phyloP scores from a whole-genome alignment of 2,113 vertebrate genomes.

The Meleagris gallopavo region DNA sequence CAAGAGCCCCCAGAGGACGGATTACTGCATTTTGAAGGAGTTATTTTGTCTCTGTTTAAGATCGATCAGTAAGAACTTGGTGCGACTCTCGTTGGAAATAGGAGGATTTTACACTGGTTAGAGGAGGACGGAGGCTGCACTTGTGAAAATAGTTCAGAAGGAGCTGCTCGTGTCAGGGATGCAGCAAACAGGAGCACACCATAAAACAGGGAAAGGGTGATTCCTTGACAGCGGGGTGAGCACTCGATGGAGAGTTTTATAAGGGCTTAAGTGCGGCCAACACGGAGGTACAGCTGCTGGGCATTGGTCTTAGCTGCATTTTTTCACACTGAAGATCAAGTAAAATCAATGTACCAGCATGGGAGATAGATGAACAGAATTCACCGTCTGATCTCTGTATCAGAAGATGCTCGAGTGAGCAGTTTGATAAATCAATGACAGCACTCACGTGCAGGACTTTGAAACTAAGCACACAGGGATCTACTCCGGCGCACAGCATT shows the following conservation, averaged over 20 bases:
- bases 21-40: not conserved
- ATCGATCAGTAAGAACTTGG: not conserved
- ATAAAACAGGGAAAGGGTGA: fast-evolving
- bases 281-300: not conserved
- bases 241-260: too few species aligned
- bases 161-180: fast-evolving
- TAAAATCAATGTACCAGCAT: not conserved
- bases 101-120: not conserved
- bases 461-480: fast-evolving
- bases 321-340: not conserved
- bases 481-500: fast-evolving
- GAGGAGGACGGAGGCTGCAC: not conserved
- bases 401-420: not conserved
- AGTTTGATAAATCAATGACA: not conserved
- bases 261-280: not conserved
- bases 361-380: not conserved
- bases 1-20: not conserved
- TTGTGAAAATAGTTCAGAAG: not conserved
- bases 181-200: not conserved
- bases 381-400: fast-evolving
- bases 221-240: not conserved
- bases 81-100: not conserved
- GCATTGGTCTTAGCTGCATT: fast-evolving
- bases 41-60: not conserved
- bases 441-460: not conserved